Percentiles rank a stretch among this genome's conserved stretches.
Evolutionary conservation across 2,797 vertebrate genomes (phyloP).

Genomic region (Coregonus suidteri): DNA sequence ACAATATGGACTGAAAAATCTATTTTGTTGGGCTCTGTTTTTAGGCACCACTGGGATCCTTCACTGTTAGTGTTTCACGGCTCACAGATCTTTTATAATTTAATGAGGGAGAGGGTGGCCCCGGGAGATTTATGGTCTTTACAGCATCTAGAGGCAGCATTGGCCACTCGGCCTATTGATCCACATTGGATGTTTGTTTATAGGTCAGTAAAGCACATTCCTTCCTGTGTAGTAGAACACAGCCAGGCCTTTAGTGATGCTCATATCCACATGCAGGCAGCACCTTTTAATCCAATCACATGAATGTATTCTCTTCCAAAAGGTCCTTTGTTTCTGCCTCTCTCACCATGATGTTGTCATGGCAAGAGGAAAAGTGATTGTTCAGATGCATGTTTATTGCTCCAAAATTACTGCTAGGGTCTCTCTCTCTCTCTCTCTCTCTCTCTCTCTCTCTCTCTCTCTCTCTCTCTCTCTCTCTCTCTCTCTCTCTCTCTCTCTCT

Average conservation of each 20-base stretch:
- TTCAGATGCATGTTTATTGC: too few relatives aligned
- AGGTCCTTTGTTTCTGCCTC: conserved; percentile 7
- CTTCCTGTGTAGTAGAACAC: conserved; percentile 36
- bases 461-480: background rate
- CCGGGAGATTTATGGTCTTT: conserved; percentile 67
- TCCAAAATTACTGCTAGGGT: too few relatives aligned
- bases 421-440: too few relatives aligned
- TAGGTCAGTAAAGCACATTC: conserved; percentile 64
- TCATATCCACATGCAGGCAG: conserved; percentile 35
- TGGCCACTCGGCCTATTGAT: conserved; percentile 73
- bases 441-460: background rate
- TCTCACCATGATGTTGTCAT: background rate
- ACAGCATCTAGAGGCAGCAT: conserved; percentile 57
- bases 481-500: background rate
- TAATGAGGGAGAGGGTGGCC: conserved; percentile 71
- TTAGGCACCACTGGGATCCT: conserved; percentile 67
- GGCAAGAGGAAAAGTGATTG: background rate
- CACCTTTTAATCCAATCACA: conserved; percentile 49
- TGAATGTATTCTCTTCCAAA: conserved; percentile 31
- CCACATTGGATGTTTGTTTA: conserved; percentile 74
- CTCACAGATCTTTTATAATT: conserved; percentile 78
- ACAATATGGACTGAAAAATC: conserved; percentile 54
- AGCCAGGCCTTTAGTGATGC: conserved; percentile 28
- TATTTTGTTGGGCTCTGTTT: conserved; percentile 76
- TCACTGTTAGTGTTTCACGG: conserved; percentile 68